Evolutionary conservation across 2,113 vertebrate genomes (phyloP).

Genomic region (Lichenostomus cassidix): DNA sequence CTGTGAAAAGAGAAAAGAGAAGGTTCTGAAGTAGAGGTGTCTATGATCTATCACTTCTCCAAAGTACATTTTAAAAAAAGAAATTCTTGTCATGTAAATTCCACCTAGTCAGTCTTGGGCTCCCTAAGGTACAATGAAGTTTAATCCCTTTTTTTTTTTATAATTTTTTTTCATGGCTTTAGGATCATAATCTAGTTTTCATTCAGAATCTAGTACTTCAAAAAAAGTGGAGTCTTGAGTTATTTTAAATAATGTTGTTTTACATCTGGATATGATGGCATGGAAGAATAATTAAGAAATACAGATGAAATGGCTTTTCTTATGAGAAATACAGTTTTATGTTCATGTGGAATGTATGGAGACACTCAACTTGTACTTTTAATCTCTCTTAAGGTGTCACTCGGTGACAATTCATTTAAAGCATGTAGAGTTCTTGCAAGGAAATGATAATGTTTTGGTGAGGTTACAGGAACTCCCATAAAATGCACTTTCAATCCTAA

Average conservation of each 20-base stretch:
- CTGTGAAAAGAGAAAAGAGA: background rate
- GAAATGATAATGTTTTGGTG: constrained; percentile 36
- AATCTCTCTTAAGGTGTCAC: background rate
- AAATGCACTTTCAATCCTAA: constrained; percentile 34
- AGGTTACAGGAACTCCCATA: constrained; percentile 36
- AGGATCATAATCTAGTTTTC: background rate
- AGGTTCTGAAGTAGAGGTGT: background rate
- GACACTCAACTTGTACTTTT: background rate
- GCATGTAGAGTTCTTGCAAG: background rate
- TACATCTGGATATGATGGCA: background rate
- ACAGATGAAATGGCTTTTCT: background rate
- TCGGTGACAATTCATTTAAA: background rate
- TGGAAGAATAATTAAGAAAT: background rate
- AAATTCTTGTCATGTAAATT: background rate
- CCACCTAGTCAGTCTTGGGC: background rate
- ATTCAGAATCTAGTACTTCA: background rate
- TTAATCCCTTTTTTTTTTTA: background rate
- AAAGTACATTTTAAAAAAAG: background rate
- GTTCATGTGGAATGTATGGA: background rate
- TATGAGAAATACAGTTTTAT: background rate
- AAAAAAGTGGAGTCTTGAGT: background rate
- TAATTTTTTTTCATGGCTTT: background rate
- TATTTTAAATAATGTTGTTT: background rate
- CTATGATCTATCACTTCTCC: background rate
- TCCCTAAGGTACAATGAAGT: background rate